Evolutionary conservation across 2,113 vertebrate genomes (phyloP), one percentile per base, ranked within the genome.

Genomic region (Lophochroa leadbeateri): DNA sequence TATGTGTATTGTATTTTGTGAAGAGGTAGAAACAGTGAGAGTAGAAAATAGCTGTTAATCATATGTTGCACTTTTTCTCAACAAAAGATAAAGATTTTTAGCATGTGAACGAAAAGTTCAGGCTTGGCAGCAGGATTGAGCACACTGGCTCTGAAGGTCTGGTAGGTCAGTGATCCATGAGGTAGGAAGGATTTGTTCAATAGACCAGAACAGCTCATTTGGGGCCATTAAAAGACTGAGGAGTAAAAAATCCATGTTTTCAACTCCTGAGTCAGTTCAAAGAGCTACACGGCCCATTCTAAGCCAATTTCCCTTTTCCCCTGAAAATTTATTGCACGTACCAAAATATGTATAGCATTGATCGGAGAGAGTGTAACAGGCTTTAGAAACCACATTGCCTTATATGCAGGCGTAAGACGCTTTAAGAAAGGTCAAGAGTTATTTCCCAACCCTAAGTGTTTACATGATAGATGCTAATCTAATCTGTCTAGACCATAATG

Each of bases 381-480:
- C 60, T 92, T 75, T 84, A 72, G 77, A 84, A 90, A 69, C 44
- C 65, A 63, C 25, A 17, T 13, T 71, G 57, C 58, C 49, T 90
- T 87, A 24, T 71, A 53, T 37, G 20, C 6, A 58, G 33, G 1
- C 41, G 20, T 89, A 76, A 92, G 84, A 94, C 0, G 0, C 82
- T 94, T 96, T 85, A 88, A 91, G 87, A 88, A 95, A 88, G 75
- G 84, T 87, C 67, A 82, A 72, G 86, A 94, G 70, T 81, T 95
- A 90, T 94, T 95, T 97, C 96, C 60, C 89, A 95, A 90, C 69
- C 29, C 55, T 44, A 55, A 86, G 55, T 96, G 69, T 96, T 95
- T 95, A 64, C 87, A 87, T 25, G 72, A 72, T 39, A 94, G 92
- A 94, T 96, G 86, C 70, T 94, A 91, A 94, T 97, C 92, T 96